Base-by-base conservation (phyloP, 2,888 invertebrate genomes). In the Orthosia gracilis region DNA sequence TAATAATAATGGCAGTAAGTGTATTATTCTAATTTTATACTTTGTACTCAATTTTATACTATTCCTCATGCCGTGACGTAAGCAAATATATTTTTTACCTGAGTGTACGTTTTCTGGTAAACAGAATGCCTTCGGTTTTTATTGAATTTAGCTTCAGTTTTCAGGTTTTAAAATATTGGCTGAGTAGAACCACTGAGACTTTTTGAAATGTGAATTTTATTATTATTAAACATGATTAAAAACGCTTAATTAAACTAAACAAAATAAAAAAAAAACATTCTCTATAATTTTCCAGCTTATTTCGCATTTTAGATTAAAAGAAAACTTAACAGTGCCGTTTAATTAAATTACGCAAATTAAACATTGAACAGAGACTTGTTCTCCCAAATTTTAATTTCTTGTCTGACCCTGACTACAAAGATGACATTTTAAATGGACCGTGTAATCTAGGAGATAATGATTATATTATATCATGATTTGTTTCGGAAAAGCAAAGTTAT, bases 381-480 rank as follows among this genome's bases (percentile, higher is more conserved):
- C 61, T 69, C 47, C 3, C 47, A 57, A 72, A 69, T 80, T 78
- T 21, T 49, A 68, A 73, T 64, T 63, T 75, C 63, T 69, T 45
- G 31, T 68, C 59, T 77, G 73, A 72, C 58, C 72, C 74, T 69
- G 69, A 73, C 74, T 78, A 80, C 80, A 85, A 78, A 84, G 73
- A 69, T 80, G 54, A n/a, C 59, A 69, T 81, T 80, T 76, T 77
- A 86, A 83, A 87, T 84, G 78, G 79, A 82, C 69, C 73, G 80
- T 79, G 69, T 87, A 82, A 86, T 86, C 75, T 81, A 67, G 40
- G 73, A 85, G 76, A 83, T 86, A 82, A 82, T 85, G 83, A 87
- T 87, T 87, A 85, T 68, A 77, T 84, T 67, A 77, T 84, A 81
- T 81, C 71, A 77, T 78, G 79, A 82, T 84, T 86, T 78, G 70